Base-by-base conservation (phyloP, 1,140 invertebrate species). In the Leptinotarsa texana region DNA sequence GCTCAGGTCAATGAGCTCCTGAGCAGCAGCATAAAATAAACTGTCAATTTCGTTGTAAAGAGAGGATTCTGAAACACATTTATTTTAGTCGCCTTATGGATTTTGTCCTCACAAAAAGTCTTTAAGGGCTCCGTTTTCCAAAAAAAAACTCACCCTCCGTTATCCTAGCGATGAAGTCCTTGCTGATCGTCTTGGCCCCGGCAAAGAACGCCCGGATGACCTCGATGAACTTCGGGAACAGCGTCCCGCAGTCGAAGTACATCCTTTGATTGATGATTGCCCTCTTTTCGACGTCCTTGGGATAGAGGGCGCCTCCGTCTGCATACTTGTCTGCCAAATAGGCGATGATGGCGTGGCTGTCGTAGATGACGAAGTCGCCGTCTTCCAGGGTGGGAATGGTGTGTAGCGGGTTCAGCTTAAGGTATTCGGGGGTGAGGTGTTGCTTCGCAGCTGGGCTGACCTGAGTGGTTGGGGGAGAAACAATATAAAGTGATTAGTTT, bases 321-420 rank as follows among this genome's bases (percentile, higher is more conserved):
- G 84, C 88, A 80, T 91, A 91, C 82, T 89, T 88, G 22, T 86
- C 87, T 4, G 87, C 89, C 77, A 92, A 79, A 80, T 92, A 92
- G 2, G 85, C 81, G 47, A 85, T 83, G 33, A 91, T 90, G 2
- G 90, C 89, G 70, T 90, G 89, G 77, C 89, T 90, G 77, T 89
- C 89, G 82, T 85, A 88, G 68, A 89, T 78, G 69, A 88, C 86
- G 66, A 89, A 90, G 42, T 88, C 91, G 75, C 88, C 87, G 76
- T 92, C 91, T 81, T 91, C 89, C 75, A 93, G 83, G 1, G 90
- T 91, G 13, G 92, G 92, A 73, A 93, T 87, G 2, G 89, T 90
- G 74, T 92, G 91, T 78, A 91, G 89, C 17, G 90, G 90, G 84
- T 79, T 79, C 69, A 78, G 57, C 63, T 79, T 76, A 18, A 79